These are phyloP conservation scores for Apoda limacodes DNA, from an alignment of 2,888 invertebrate species.

Conservation along the genomic window DNA sequence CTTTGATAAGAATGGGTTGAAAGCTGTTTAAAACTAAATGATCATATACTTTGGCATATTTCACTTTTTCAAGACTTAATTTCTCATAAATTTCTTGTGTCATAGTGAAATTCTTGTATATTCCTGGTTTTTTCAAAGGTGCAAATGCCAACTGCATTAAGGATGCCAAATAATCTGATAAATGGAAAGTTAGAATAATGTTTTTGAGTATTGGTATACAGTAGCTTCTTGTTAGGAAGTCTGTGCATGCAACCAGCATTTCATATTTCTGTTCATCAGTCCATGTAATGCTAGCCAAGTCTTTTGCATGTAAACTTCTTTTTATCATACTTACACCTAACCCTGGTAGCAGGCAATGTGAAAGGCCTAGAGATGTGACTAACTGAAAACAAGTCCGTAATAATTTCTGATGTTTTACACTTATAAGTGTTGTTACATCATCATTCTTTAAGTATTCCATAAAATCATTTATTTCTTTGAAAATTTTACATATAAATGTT, in stretches of 20 bases:
- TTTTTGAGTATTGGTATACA: conserved; percentile 62
- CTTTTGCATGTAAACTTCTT: conserved; percentile 41
- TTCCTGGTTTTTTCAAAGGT: conserved; percentile 72
- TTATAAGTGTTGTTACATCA: conserved; percentile 59
- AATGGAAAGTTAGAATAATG: conserved; percentile 66
- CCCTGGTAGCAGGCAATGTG: conserved; percentile 74
- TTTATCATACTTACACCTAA: conserved; percentile 66
- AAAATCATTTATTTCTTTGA: conserved; percentile 49
- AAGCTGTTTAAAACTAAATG: conserved; percentile 67
- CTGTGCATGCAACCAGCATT: conserved; percentile 56
- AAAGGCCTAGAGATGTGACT: conserved; percentile 73
- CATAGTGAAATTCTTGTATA: conserved; percentile 57
- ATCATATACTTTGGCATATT: conserved; percentile 60
- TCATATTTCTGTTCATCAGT: conserved; percentile 63
- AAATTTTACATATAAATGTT: conserved; percentile 50
- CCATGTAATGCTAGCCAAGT: conserved; percentile 36
- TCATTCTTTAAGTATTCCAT: no score
- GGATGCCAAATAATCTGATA: conserved; percentile 73
- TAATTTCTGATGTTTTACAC: conserved; percentile 75
- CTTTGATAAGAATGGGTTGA: conserved; percentile 73
- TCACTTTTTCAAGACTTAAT: conserved; percentile 57
- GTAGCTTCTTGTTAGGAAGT: conserved; percentile 58
- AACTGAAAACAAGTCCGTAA: conserved; percentile 73
- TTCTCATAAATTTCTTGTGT: conserved; percentile 64
- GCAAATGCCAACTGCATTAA: conserved; percentile 78